Evolutionary conservation across 1,140 invertebrate species (phyloP).

Genomic region (Neodiprion fabricii): DNA sequence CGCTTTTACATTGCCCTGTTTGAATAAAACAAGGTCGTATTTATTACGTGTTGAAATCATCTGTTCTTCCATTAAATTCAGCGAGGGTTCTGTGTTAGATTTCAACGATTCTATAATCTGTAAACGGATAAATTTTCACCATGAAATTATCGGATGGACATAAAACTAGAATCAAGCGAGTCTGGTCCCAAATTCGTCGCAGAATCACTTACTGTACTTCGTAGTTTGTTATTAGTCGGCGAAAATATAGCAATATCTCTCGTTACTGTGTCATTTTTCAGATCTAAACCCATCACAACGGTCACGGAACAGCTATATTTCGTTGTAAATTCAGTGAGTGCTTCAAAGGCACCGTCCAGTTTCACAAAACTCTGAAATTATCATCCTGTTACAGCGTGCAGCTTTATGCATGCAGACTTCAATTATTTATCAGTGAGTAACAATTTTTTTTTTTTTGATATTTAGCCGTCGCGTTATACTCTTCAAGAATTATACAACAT

Average conservation of each 20-base stretch:
- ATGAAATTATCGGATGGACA: neutral
- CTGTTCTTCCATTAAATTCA: constrained; percentile 46
- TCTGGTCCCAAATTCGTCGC: neutral
- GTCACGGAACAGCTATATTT: constrained; percentile 49
- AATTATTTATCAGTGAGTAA: too few species aligned
- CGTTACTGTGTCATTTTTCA: constrained; percentile 49
- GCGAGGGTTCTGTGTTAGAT: constrained; percentile 31
- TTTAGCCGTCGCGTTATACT: too few species aligned
- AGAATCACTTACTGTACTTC: constrained; percentile 47
- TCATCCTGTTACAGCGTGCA: neutral
- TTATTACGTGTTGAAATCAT: constrained; percentile 32
- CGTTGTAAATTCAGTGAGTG: constrained; percentile 58
- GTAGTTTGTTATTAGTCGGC: constrained; percentile 39
- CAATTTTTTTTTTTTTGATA: too few species aligned
- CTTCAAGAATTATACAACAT: too few species aligned
- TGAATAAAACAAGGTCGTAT: constrained; percentile 51
- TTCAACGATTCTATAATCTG: neutral
- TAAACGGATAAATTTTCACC: neutral
- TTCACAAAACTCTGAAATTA: constrained; percentile 59
- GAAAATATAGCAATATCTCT: constrained; percentile 65
- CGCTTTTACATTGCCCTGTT: constrained; percentile 63
- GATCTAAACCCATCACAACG: constrained; percentile 64
- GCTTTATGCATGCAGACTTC: too few species aligned
- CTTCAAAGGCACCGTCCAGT: constrained; percentile 48
- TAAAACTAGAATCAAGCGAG: neutral